Evolutionary conservation across 2,113 vertebrate genomes (phyloP).

Genomic region (Neopipo cinnamomea): DNA sequence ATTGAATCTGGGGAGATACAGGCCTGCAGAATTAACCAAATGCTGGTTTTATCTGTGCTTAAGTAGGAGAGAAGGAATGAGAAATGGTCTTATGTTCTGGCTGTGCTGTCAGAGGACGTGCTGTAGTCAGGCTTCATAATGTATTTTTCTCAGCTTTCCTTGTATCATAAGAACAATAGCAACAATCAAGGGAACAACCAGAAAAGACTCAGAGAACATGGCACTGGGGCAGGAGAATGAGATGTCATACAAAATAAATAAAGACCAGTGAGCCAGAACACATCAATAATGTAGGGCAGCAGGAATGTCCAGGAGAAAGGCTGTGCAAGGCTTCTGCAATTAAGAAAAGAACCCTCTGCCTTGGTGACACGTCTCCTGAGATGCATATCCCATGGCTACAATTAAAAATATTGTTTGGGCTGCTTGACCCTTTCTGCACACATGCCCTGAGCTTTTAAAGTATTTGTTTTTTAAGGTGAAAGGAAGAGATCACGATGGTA

Average conservation of each 20-base stretch:
- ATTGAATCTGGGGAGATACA: background rate
- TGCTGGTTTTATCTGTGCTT: background rate
- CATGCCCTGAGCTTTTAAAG: background rate
- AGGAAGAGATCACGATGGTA: background rate
- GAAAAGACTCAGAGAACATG: background rate
- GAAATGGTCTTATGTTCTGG: background rate
- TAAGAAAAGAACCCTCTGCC: slow-evolving; percentile 21
- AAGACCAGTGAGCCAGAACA: background rate
- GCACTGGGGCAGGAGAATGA: background rate
- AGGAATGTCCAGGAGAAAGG: background rate
- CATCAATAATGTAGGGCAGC: slow-evolving; percentile 12
- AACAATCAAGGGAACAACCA: background rate
- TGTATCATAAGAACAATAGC: background rate
- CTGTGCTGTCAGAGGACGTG: background rate
- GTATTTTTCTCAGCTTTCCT: background rate
- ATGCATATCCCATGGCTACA: slow-evolving; percentile 41
- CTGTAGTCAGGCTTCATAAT: background rate
- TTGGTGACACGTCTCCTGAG: background rate
- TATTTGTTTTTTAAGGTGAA: slow-evolving; percentile 6
- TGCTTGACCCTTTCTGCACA: background rate
- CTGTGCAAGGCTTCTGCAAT: background rate
- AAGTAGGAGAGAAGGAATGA: background rate
- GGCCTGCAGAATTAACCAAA: background rate
- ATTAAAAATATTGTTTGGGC: slow-evolving; percentile 26
- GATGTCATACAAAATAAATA: slow-evolving; percentile 11